Evolutionary conservation across 2,888 invertebrate species (phyloP), one percentile per base, ranked within the genome.

Genomic region (Phasia obesa): DNA sequence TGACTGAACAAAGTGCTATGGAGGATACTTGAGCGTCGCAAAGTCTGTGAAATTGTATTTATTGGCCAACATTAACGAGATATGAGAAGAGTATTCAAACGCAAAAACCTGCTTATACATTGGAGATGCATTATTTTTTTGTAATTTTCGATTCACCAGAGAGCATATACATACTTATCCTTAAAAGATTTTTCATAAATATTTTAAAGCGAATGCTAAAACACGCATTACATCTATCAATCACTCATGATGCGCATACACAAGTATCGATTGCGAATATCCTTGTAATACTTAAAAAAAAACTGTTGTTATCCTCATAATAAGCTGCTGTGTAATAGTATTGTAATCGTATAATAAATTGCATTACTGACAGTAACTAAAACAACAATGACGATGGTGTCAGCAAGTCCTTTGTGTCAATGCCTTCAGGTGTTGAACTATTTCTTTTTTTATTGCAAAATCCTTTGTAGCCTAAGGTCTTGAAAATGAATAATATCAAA

Each of bases 1-100:
- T 49, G 35, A 71, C 51, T 57, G 35, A 27, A 49, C 57, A 76
- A 83, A 83, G 76, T 70, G 67, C 79, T 75, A 84, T 75, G 71
- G 75, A 84, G 82, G 69, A 74, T 76, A 82, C 79, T 82, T 65
- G 49, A 80, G 80, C 84, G 84, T 62, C 82, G 21, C 65, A 80
- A 73, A 84, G 84, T 84, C 84, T 84, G 60, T 79, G 82, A 53
- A 64, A 73, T 71, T 76, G 82, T 82, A 84, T 84, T 82, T 84
- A 84, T 84, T 82, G 82, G 79, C 82, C 79, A n/a, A 84, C 79
- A 82, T 84, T 79, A 84, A 82, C 82, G 71, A 60, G 82, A 73
- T 79, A 70, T 47, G 70, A 84, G 60, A 62, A 71, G 47, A 83
- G 65, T 60, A 47, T 27, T 38, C 19, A 69, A 65, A 65, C 67